These are phyloP conservation scores for Spheniscus humboldti DNA, from an alignment of 2,797 vertebrate genomes.

Conservation along the genomic window DNA sequence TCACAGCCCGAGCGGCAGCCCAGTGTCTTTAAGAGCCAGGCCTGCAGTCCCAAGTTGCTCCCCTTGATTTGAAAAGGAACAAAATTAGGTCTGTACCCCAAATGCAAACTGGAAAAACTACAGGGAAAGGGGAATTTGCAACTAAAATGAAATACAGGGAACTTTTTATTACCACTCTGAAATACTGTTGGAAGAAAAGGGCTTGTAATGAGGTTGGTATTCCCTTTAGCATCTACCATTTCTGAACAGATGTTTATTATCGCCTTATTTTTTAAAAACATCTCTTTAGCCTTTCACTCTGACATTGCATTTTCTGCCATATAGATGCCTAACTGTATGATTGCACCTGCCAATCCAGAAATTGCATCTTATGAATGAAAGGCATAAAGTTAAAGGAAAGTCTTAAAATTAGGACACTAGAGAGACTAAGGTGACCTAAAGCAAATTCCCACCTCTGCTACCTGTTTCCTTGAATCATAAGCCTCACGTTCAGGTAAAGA, in stretches of 20 bases:
- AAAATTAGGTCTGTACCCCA: background rate
- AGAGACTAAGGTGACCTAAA: background rate
- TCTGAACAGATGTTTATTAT: background rate
- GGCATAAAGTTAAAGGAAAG: background rate
- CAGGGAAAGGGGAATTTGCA: background rate
- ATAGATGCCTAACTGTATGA: background rate
- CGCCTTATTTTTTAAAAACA: rapidly evolving
- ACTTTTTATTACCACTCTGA: background rate
- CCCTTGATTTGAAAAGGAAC: background rate
- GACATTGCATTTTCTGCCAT: background rate
- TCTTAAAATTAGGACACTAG: background rate
- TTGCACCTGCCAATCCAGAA: background rate
- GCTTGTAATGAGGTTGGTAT: background rate
- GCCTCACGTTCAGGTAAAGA: background rate
- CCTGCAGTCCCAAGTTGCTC: background rate
- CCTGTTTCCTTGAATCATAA: background rate
- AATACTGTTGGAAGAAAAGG: background rate
- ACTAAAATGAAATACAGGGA: background rate
- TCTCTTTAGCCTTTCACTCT: background rate
- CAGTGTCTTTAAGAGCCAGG: background rate
- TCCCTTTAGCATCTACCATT: background rate
- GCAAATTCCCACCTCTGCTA: background rate
- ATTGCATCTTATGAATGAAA: background rate
- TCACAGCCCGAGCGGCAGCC: background rate
- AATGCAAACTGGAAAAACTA: background rate